A percentile compares a stretch with the other conserved stretches of the same genome.
phyloP scores from a whole-genome alignment of 2,888 invertebrate species.

The Eristalis tenax region DNA sequence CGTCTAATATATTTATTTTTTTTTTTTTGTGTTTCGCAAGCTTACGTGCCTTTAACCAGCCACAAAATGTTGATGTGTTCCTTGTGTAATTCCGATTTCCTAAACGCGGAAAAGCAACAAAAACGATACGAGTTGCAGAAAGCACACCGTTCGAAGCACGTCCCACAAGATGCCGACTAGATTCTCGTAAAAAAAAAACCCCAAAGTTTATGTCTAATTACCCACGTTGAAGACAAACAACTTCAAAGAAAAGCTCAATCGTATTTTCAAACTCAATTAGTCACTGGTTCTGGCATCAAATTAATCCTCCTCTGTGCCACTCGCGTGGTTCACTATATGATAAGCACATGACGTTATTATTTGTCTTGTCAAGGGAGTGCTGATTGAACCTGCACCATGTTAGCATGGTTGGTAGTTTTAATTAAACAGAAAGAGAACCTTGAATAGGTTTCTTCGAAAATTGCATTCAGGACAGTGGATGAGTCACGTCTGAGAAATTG shows the following conservation, averaged over 20 bases:
- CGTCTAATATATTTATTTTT: not conserved
- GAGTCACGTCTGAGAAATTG: constrained; percentile 27
- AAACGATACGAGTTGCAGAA: not conserved
- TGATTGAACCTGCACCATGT: constrained; percentile 17
- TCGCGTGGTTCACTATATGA: not conserved
- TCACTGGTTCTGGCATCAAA: not conserved
- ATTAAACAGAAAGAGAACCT: constrained; percentile 8
- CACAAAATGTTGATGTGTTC: not conserved
- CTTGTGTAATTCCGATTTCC: not conserved
- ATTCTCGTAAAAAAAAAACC: not conserved
- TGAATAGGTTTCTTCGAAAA: constrained; percentile 6
- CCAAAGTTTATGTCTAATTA: not conserved
- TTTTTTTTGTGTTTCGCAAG: not conserved
- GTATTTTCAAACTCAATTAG: not conserved
- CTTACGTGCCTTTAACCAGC: not conserved
- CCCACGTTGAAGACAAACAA: not conserved
- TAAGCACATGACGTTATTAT: not conserved
- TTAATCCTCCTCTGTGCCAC: not conserved
- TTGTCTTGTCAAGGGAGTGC: not conserved
- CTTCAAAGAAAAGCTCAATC: not conserved
- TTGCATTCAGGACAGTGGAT: not conserved
- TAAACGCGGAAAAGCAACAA: not conserved
- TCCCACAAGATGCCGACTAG: not conserved
- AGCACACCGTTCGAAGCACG: not conserved
- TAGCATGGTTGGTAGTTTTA: constrained; percentile 1